phyloP scores from a whole-genome alignment of 2,888 invertebrate species.

The Sminthurinus aureus region DNA sequence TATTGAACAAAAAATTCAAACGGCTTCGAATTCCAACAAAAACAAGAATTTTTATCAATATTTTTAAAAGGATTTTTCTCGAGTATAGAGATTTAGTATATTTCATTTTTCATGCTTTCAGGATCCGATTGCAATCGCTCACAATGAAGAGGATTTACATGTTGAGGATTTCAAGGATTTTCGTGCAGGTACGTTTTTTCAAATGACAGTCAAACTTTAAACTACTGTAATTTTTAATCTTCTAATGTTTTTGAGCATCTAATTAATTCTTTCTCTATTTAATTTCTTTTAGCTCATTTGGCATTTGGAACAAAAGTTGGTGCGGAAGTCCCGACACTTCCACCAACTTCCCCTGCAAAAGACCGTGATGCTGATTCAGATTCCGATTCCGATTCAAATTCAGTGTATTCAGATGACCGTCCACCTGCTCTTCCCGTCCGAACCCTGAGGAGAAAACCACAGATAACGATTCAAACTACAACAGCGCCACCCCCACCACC shows the following conservation, averaged over 20 bases:
- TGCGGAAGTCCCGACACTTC: background rate
- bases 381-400: background rate
- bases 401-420: background rate
- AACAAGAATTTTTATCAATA: no score
- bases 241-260: slow-evolving; percentile 37
- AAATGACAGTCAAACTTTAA: no score
- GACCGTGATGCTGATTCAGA: no score
- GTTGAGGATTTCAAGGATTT: slow-evolving; percentile 57
- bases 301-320: slow-evolving; percentile 55
- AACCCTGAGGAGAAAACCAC: slow-evolving; percentile 30
- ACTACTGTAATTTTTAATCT: no score
- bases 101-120: slow-evolving; percentile 23
- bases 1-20: no score
- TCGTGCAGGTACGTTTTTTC: slow-evolving; percentile 19
- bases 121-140: slow-evolving; percentile 48
- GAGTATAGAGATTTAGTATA: no score
- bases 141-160: slow-evolving; percentile 53
- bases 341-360: no score
- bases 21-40: no score
- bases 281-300: slow-evolving; percentile 8
- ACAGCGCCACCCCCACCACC: background rate
- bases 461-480: slow-evolving; percentile 12
- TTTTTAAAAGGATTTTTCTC: no score
- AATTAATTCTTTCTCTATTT: no score
- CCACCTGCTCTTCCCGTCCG: slow-evolving; percentile 17